Evolutionary conservation across 1,140 invertebrate genomes (phyloP).

Genomic region (Nebria ingens): DNA sequence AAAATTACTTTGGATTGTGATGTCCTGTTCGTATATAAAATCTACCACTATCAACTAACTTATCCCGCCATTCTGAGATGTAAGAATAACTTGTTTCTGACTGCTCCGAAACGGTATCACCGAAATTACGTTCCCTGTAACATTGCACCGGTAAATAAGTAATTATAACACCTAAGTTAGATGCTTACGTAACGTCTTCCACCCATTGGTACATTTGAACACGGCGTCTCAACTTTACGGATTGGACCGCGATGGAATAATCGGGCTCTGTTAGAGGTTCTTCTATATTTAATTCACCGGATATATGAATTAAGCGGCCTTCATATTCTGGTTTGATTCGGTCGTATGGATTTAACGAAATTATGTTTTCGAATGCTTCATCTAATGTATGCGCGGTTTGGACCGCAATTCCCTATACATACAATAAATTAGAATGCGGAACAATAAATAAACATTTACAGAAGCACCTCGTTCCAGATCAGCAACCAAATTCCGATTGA

Average conservation of each 20-base stretch:
- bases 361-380: constrained; percentile 53
- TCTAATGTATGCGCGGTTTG: constrained; percentile 57
- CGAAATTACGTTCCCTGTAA: constrained; percentile 30
- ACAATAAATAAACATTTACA: constrained; percentile 11
- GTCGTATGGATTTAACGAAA: constrained; percentile 43
- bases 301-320: constrained; percentile 64
- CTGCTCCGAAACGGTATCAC: constrained; percentile 26
- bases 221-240: constrained; percentile 30
- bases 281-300: constrained; percentile 57
- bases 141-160: constrained; percentile 2
- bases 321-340: constrained; percentile 52
- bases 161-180: constrained; percentile 13
- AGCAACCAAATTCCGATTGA: constrained; percentile 46
- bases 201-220: constrained; percentile 87
- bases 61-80: constrained; percentile 70
- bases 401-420: constrained; percentile 52
- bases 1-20: constrained; percentile 58
- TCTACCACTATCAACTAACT: constrained; percentile 61
- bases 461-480: constrained; percentile 60
- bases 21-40: constrained; percentile 66
- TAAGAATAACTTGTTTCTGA: constrained; percentile 56
- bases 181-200: constrained; percentile 54
- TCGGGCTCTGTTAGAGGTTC: constrained; percentile 66
- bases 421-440: constrained; percentile 11
- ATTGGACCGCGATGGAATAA: constrained; percentile 39